Base-by-base conservation (phyloP, 2,888 invertebrate species). In the Microplitis deprimator region DNA sequence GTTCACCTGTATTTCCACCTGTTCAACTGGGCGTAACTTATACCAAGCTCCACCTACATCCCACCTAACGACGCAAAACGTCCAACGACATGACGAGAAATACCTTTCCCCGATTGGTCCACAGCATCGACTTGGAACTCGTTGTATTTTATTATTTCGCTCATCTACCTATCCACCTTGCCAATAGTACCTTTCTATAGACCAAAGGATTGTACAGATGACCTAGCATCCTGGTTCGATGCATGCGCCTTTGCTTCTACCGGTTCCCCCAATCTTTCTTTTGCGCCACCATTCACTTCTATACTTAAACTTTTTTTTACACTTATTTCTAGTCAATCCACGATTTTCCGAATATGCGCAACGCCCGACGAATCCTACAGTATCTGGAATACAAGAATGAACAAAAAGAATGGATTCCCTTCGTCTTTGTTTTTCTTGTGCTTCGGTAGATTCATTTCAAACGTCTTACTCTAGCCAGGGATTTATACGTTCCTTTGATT, bases 1-100 rank as follows among this genome's bases (percentile, higher is more conserved):
- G 78, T 85, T 84, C 84, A 88, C 88, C 88, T 88, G 87, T 84
- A 86, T 83, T 87, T 88, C 88, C 86, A 89, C 89, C 89, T 89
- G 88, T 89, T 85, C 81, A 79, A 85, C 79, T 84, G 89, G 89
- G 89, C 88, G 89, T 87, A 84, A 80, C 88, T 87, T 62, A 29
- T 74, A 76, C 70, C 80, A 85, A 81, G 87, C 89, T 88, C 89
- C 89, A 88, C 89, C 89, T 87, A 88, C 88, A 82, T 80, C 85
- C 88, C 87, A 84, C 88, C 89, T 87, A 83, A 86, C 86, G 83
- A 84, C 84, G 81, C 83, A 80, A 79, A 82, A 82, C 87, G 88
- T 85, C 88, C 87, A 88, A 87, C 88, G 84, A 87, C 85, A 85
- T 84, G 84, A 86, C 88, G 82, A 78, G 83, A 79, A 83, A 82